These are phyloP conservation scores for Myrmecobius fasciatus DNA, from an alignment of 2,113 vertebrate genomes.

Conservation along the genomic window DNA sequence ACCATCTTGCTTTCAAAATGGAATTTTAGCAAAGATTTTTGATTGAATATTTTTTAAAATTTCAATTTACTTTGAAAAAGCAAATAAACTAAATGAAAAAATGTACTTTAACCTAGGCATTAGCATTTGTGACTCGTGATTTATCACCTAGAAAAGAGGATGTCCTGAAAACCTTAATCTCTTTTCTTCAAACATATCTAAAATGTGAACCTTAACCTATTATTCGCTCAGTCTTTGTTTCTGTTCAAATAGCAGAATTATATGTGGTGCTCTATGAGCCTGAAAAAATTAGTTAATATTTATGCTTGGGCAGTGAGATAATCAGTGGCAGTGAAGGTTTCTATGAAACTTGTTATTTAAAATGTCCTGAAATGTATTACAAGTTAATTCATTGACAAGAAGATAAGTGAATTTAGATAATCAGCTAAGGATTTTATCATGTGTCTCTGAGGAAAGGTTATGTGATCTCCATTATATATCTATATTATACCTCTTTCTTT, in stretches of 20 bases:
- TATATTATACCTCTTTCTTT: background rate
- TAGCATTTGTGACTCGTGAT: background rate
- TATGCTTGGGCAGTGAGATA: background rate
- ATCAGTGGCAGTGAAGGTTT: background rate
- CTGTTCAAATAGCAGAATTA: background rate
- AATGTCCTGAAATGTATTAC: background rate
- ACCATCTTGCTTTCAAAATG: background rate
- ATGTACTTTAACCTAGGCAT: background rate
- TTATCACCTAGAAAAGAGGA: background rate
- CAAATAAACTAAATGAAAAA: background rate
- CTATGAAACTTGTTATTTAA: background rate
- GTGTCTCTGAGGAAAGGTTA: background rate
- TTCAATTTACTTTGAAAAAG: background rate
- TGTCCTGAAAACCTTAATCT: background rate
- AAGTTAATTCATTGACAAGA: slow-evolving; percentile 41
- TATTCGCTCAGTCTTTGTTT: background rate
- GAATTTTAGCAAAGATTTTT: background rate
- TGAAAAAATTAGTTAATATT: background rate
- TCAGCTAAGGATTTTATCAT: background rate
- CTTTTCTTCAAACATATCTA: background rate
- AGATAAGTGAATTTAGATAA: slow-evolving; percentile 31
- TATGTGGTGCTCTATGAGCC: background rate
- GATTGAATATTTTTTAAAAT: background rate
- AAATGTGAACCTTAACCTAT: background rate
- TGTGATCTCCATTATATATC: background rate